Conservation (phyloP, 2,888 invertebrate species). For the Agapostemon virescens region DNA sequence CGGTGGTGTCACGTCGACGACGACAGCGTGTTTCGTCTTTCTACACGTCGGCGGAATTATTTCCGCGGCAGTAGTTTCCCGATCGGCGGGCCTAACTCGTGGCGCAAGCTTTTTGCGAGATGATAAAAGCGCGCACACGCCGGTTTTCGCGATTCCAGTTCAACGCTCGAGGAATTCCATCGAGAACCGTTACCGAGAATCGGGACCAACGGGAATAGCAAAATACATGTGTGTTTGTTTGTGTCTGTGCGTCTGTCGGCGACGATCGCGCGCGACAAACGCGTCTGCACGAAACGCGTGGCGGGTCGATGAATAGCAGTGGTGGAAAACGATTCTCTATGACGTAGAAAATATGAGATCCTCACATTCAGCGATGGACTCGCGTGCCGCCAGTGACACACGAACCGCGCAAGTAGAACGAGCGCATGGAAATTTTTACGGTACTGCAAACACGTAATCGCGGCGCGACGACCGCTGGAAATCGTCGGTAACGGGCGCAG, state of each 20-base stretch:
- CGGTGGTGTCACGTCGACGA: neutral
- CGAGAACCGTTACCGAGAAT: neutral
- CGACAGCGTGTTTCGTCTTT: constrained; percentile 3
- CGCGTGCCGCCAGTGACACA: constrained; percentile 10
- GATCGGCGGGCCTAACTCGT: neutral
- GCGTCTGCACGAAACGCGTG: no score
- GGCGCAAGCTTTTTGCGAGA: neutral
- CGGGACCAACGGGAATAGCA: neutral
- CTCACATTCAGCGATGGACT: constrained; percentile 15
- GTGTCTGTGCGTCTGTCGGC: neutral
- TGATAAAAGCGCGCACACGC: neutral
- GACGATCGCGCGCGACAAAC: neutral
- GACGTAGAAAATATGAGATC: constrained; percentile 37
- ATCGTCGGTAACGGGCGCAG: constrained; percentile 3
- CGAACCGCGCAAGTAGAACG: constrained; percentile 14
- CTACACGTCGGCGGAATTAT: neutral
- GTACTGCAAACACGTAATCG: constrained; percentile 8
- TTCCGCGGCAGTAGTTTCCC: neutral
- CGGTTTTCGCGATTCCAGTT: neutral
- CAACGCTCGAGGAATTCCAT: neutral
- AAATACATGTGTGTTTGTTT: no score
- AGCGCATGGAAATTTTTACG: constrained; percentile 23
- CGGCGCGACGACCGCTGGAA: constrained; percentile 6
- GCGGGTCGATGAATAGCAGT: no score
- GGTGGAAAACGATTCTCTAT: neutral